Base-by-base conservation (phyloP, 2,113 vertebrate species). In the Daboia siamensis region DNA sequence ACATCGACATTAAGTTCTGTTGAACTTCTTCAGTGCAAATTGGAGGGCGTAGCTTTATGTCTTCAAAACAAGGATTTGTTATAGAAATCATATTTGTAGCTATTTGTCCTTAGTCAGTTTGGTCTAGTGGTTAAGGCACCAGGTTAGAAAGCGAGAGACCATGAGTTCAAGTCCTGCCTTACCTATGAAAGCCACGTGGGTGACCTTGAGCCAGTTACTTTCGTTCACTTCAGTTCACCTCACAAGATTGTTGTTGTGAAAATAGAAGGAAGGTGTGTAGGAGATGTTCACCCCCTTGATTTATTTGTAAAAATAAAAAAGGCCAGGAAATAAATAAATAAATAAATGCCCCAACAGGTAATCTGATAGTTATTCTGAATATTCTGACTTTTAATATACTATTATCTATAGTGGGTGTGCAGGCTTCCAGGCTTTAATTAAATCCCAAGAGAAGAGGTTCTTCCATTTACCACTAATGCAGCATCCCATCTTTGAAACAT, bases 1-100 rank as follows among this genome's bases (percentile, higher is more conserved):
- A 3, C 3, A 64, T 90, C 26, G 20, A 59, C 61, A 51, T 46
- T 64, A 64, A 51, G 3, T 51, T 64, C 59, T 51, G 29, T 69
- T 69, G 46, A 90, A 44, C 33, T 80, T 80, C 26, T 69, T n/a
- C 89, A 90, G 15, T 59, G 23, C 24, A 64, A 29, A 20, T 80
- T 3, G 7, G 33, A 80, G 86, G n/a, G 0, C 17, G 7, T 54
- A 55, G 51, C 26, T 55, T 87, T 87, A n/a, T n/a, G 54, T 29
- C 51, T 54, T 87, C 29, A 94, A 88, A 95, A 94, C 91, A 95
- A 91, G 95, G 92, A 48, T 92, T 96, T 93, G 74, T 94, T 91
- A 93, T 95, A 94, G 93, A 95, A 96, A 96, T 93, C 61, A 94
- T 87, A 93, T 94, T 94, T 96, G 87, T 94, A 94, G 94, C 95